Base-by-base conservation (phyloP, 2,888 invertebrate genomes). In the Drosophila borborema region DNA sequence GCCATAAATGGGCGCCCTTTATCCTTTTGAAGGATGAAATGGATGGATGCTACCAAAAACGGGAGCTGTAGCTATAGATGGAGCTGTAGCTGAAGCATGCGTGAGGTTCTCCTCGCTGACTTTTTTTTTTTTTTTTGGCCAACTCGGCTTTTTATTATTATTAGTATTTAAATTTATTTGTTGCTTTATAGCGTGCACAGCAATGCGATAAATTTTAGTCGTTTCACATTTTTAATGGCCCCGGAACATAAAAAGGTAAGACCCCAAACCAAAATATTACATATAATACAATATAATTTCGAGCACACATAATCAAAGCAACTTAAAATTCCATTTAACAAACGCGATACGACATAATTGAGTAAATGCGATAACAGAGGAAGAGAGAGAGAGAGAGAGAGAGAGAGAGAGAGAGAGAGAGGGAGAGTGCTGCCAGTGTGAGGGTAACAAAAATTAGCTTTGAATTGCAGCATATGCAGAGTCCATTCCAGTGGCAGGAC, bases 111-210 rank as follows among this genome's bases (percentile, higher is more conserved):
- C 45, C n/a, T 61, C 59, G 60, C 45, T 56, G 45, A 20, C 9
- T 8, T 23, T 16, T n/a, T n/a, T n/a, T n/a, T n/a, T n/a, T n/a
- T n/a, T n/a, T 60, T 64, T 63, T 54, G 69, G 61, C 64, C 61
- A 63, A 63, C 62, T 75, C 48, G 55, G 54, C 69, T 56, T 90
- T 89, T 84, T 84, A 84, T 84, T 86, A 86, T 85, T 86, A 90
- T 86, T 90, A 84, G 86, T 90, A 86, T 86, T 86, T 86, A 90
- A 86, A 86, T 86, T 86, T 86, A 86, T 85, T 90, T 86, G 90
- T 86, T 86, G 77, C 76, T 90, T 90, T 90, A 86, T 86, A 77
- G 90, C 86, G 82, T 83, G 86, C 86, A 63, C 70, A 75, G 75
- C 64, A 77, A 75, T 72, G 84, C 75, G 90, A 86, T 86, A 90